Evolutionary conservation across 2,888 invertebrate genomes (phyloP).

Genomic region (Taphrorychus bicolor): DNA sequence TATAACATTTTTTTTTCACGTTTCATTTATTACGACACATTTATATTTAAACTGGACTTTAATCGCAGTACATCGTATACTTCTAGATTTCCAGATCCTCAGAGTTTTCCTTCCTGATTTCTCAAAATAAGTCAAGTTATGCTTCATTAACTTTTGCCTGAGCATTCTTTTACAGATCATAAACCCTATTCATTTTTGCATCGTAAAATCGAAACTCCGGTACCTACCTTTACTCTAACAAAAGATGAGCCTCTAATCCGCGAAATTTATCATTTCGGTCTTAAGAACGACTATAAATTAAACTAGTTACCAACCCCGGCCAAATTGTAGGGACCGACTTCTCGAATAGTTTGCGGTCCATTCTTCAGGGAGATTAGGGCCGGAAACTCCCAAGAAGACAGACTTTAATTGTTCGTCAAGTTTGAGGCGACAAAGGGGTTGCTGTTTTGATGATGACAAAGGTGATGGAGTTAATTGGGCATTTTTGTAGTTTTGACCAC

Average conservation of each 20-base stretch:
- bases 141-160: not conserved
- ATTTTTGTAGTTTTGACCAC: too few relatives aligned
- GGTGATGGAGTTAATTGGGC: too few relatives aligned
- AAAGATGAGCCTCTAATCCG: not conserved
- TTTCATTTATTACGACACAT: not conserved
- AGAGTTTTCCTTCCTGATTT: too few relatives aligned
- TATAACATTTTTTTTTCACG: conserved; percentile 1
- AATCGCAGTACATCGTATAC: too few relatives aligned
- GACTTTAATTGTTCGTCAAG: not conserved
- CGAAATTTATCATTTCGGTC: conserved; percentile 1
- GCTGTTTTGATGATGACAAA: too few relatives aligned
- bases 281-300: not conserved
- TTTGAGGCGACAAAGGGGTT: not conserved
- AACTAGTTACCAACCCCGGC: not conserved
- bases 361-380: not conserved
- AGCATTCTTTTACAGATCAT: not conserved
- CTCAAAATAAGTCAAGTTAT: too few relatives aligned
- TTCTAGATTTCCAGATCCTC: too few relatives aligned
- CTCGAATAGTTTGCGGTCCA: not conserved
- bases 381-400: not conserved
- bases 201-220: not conserved
- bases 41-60: too few relatives aligned
- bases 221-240: not conserved
- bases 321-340: not conserved
- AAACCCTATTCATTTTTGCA: not conserved